These are phyloP conservation scores for Xiphorhynchus erythropygius DNA, from an alignment of 2,797 vertebrate genomes.

Conservation along the genomic window DNA sequence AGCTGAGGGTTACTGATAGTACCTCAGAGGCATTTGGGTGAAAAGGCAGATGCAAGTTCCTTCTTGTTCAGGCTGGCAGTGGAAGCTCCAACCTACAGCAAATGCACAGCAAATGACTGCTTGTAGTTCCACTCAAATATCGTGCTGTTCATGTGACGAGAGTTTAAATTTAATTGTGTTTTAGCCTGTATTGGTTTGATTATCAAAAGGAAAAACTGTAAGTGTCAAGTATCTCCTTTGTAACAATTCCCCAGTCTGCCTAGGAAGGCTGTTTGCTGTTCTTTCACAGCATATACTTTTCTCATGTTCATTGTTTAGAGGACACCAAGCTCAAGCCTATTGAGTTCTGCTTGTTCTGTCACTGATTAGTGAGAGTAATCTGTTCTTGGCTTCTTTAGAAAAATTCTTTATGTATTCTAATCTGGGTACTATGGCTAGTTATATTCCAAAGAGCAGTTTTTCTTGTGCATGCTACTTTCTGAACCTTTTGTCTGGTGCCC, in stretches of 20 bases:
- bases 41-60: conserved; percentile 36
- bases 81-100: neutral
- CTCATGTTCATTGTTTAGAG: neutral
- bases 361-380: conserved; percentile 38
- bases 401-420: conserved; percentile 18
- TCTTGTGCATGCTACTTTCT: neutral
- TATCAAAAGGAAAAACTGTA: neutral
- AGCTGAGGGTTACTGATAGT: neutral
- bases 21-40: conserved; percentile 51
- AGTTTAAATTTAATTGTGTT: neutral
- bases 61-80: conserved; percentile 42
- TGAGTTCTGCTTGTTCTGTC: conserved; percentile 20
- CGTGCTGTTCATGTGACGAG: neutral
- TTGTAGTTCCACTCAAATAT: neutral
- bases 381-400: conserved; percentile 46
- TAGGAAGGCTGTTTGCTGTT: neutral
- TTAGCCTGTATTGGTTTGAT: neutral
- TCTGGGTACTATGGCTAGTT: neutral
- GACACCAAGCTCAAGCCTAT: conserved; percentile 6
- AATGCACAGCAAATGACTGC: neutral
- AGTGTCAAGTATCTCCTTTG: neutral
- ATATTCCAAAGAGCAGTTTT: neutral
- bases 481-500: neutral
- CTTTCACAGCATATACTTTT: neutral
- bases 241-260: neutral